Conservation (phyloP, 2,113 vertebrate genomes). For the Narcine bancroftii region DNA sequence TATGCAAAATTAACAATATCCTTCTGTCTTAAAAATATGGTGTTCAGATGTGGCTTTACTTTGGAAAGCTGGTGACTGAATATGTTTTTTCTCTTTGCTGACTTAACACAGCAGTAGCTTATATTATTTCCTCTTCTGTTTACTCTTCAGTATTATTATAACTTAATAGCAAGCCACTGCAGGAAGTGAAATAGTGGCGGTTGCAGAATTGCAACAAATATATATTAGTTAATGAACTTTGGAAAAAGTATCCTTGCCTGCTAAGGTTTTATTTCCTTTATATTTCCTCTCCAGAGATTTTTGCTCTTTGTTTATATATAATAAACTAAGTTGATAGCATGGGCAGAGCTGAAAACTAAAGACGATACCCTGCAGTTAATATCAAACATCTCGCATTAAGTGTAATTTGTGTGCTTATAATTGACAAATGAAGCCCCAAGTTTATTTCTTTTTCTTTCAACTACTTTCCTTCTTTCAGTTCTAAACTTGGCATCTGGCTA, state of each 20-base stretch:
- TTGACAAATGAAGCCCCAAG: neutral
- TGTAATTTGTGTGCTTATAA: neutral
- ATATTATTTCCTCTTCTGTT: conserved; percentile 30
- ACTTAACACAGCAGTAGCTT: conserved; percentile 4
- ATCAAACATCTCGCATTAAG: neutral
- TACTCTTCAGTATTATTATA: conserved; percentile 5
- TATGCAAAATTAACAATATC: neutral
- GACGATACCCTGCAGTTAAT: neutral
- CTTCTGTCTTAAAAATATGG: neutral
- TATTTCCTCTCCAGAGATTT: conserved; percentile 20
- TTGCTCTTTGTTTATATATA: conserved; percentile 3
- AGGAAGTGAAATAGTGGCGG: conserved; percentile 22
- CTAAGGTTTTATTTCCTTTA: conserved; percentile 31
- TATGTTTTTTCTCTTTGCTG: conserved; percentile 11
- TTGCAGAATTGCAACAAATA: conserved; percentile 17
- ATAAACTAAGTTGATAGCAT: neutral
- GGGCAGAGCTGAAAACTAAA: conserved; percentile 4
- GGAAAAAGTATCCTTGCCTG: neutral
- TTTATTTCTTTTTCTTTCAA: neutral
- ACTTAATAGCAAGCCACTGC: conserved; percentile 16
- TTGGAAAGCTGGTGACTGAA: neutral
- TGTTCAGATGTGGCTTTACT: neutral
- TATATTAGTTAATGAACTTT: conserved; percentile 17
- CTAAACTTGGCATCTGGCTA: neutral
- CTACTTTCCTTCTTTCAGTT: neutral